Percentiles rank a stretch among this genome's conserved stretches.
These are phyloP conservation scores for Tetanocera ferruginea DNA, from an alignment of 2,888 invertebrate genomes.

Conservation along the genomic window DNA sequence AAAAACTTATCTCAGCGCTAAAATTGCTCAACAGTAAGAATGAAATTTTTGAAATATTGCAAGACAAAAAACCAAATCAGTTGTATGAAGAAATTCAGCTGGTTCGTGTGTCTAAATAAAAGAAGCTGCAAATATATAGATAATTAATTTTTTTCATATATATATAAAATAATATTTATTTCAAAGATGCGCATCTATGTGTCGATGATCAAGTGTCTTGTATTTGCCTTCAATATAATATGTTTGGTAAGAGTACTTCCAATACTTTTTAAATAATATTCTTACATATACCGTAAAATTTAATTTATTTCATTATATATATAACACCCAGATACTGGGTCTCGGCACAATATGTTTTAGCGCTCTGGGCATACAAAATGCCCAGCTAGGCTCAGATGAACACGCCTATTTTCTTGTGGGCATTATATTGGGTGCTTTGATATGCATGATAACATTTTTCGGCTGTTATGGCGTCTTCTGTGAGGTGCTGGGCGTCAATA, in stretches of 20 bases:
- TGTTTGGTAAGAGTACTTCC: constrained; percentile 56
- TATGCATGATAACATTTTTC: constrained; percentile 86
- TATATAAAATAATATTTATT: no score
- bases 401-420: constrained; percentile 33
- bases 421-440: constrained; percentile 76
- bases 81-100: no score
- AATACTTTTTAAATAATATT: neutral
- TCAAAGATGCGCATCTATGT: constrained; percentile 56
- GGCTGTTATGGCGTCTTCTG: constrained; percentile 91
- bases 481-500: constrained; percentile 69
- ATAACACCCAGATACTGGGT: constrained; percentile 55
- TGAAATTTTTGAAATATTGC: no score
- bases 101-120: no score
- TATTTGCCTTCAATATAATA: constrained; percentile 57
- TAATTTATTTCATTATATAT: neutral
- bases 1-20: no score
- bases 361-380: constrained; percentile 50
- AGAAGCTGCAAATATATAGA: no score
- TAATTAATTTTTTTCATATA: no score
- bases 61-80: no score
- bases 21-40: no score
- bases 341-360: constrained; percentile 54
- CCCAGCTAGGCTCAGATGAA: constrained; percentile 40
- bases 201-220: constrained; percentile 58
- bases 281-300: neutral